Evolutionary conservation across 2,797 vertebrate genomes (phyloP).

Genomic region (Pseudochromis fuscus): DNA sequence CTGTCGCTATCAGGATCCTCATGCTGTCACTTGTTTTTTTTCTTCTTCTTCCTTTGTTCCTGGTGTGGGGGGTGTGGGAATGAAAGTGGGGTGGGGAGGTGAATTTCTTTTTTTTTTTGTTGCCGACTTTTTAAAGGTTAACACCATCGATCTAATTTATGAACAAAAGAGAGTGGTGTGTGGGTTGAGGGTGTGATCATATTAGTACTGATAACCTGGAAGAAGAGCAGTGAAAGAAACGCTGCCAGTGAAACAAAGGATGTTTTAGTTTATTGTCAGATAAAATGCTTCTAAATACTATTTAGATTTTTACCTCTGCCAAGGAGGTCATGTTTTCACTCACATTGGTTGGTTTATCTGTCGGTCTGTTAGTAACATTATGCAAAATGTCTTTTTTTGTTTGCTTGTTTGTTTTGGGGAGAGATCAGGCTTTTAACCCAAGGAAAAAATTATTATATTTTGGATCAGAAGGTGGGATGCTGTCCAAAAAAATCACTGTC

Average conservation of each 20-base stretch:
- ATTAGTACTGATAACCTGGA: not conserved
- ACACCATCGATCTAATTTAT: conserved; percentile 56
- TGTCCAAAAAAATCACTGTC: too few relatives aligned
- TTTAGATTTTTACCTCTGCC: not conserved
- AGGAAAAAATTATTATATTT: too few relatives aligned
- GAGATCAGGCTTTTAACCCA: too few relatives aligned
- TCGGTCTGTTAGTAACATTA: too few relatives aligned
- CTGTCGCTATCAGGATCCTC: conserved; percentile 49
- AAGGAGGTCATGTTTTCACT: too few relatives aligned
- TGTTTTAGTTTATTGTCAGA: not conserved
- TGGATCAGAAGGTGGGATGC: too few relatives aligned
- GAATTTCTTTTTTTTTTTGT: conserved; percentile 13
- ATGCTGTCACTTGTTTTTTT: conserved; percentile 24
- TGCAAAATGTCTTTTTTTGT: too few relatives aligned
- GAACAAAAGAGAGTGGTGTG: conserved; percentile 2
- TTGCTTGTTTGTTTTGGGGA: too few relatives aligned
- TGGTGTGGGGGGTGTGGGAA: not conserved
- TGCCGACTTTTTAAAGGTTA: conserved; percentile 60
- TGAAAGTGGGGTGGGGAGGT: conserved; percentile 21
- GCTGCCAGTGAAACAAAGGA: not conserved
- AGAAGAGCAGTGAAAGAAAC: not conserved
- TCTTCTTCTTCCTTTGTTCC: not conserved
- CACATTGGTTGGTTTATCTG: too few relatives aligned
- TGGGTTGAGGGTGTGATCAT: conserved; percentile 10
- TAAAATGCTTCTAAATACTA: not conserved